Base-by-base conservation (phyloP, 1,140 invertebrate genomes). In the Drosophila serrata region DNA sequence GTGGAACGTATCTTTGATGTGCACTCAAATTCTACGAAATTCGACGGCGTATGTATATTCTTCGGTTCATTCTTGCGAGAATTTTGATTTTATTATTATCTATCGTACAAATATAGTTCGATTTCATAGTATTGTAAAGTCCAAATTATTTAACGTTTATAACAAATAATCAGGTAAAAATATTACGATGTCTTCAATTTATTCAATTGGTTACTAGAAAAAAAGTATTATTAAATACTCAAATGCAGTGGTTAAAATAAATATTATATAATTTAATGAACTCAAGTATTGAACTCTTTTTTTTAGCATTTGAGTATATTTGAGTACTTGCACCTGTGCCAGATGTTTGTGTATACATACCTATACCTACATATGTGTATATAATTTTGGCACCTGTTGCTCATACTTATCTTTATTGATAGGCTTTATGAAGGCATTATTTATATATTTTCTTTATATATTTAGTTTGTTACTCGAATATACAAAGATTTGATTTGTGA, bases 1-100 rank as follows among this genome's bases (percentile, higher is more conserved):
- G 82, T 87, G 67, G 82, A 86, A 53, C 79, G 61, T 82, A 78
- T 79, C 51, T 82, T 77, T 70, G 43, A 79, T 75, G 79, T 86
- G 79, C 63, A 75, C 61, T 87, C 79, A 82, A 70, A 87, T 75
- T 81, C 35, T 79, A 53, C 62, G 31, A 60, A 69, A 60, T 70
- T 43, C 43, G 53, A 60, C 60, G 37, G 48, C 33, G 57, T 61
- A 61, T 58, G 57, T 69, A 69, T 70, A 58, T 63, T 63, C 49
- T 48, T 81, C 59, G 67, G 68, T 62, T 72, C 62, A 79, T 67
- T 84, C 64, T 79, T 86, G 48, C 78, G 74, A 61, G 53, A 46
- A 65, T 67, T 56, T 74, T 43, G 59, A 62, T 79, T 69, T 65
- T 65, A 67, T 86, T 86, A 57, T 78, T 69, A 51, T 70, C 61